These are phyloP conservation scores for Nipponacmea schrenckii DNA, from an alignment of 2,888 invertebrate species.

Conservation along the genomic window DNA sequence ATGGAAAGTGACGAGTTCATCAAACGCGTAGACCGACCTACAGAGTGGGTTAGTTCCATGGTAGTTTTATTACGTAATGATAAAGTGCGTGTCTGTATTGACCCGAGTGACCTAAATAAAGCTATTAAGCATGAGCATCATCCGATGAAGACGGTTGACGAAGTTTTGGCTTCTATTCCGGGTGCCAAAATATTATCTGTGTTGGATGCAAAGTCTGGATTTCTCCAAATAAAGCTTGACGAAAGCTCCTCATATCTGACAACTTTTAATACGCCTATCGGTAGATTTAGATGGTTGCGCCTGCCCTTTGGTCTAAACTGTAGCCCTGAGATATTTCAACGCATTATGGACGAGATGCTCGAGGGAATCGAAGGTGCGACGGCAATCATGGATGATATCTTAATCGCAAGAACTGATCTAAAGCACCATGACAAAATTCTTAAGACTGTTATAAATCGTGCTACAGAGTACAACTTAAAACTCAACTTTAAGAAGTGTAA, in stretches of 20 bases:
- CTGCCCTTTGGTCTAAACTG: constrained; percentile 40
- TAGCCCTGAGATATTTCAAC: constrained; percentile 38
- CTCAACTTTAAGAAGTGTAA: constrained; percentile 34
- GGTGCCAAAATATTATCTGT: constrained; percentile 38
- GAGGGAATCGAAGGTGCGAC: constrained; percentile 32
- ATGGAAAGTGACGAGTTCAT: constrained; percentile 39
- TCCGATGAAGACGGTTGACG: constrained; percentile 42
- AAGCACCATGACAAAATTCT: constrained; percentile 36
- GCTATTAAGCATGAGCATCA: constrained; percentile 33
- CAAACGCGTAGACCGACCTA: constrained; percentile 32
- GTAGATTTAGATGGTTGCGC: constrained; percentile 36
- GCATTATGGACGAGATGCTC: constrained; percentile 38
- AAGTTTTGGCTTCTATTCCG: constrained; percentile 34
- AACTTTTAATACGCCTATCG: constrained; percentile 43
- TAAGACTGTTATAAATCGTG: constrained; percentile 28
- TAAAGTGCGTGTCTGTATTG: constrained; percentile 39
- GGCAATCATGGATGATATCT: constrained; percentile 38
- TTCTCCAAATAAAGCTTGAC: constrained; percentile 39
- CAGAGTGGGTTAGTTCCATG: constrained; percentile 44
- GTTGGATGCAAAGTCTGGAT: constrained; percentile 42
- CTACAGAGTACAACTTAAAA: constrained; percentile 34
- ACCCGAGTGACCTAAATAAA: constrained; percentile 37
- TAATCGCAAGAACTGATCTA: constrained; percentile 29
- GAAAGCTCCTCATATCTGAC: constrained; percentile 36
- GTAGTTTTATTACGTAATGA: constrained; percentile 31